A percentile compares a stretch with the other conserved stretches of the same genome.
Conservation (phyloP, 2,797 vertebrate species). For the Threskiornis aethiopicus region DNA sequence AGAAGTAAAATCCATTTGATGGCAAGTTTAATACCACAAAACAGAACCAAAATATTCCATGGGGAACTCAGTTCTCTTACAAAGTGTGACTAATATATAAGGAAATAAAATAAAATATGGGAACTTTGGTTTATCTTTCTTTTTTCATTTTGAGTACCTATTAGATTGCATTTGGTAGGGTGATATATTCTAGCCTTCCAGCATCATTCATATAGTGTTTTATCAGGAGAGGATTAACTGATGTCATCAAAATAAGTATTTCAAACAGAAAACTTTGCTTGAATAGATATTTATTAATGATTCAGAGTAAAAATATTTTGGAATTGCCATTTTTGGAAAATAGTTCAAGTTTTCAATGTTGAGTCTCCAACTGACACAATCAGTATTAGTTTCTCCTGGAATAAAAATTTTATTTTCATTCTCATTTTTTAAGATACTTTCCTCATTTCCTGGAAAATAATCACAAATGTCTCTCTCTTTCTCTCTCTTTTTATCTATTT, state of each 20-base stretch:
- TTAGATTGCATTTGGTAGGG: not conserved
- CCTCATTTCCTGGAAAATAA: not conserved
- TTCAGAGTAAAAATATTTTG: not conserved
- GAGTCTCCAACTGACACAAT: not conserved
- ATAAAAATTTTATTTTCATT: not conserved
- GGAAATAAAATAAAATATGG: not conserved
- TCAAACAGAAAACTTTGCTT: not conserved
- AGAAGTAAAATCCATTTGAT: not conserved
- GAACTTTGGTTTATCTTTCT: not conserved
- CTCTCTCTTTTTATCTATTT: not conserved
- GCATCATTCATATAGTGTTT: not conserved
- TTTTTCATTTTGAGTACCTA: not conserved
- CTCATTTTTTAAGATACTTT: not conserved
- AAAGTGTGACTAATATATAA: not conserved
- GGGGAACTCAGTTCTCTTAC: not conserved
- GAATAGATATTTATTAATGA: not conserved
- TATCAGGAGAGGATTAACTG: not conserved
- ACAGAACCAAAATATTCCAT: not conserved
- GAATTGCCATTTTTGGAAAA: not conserved
- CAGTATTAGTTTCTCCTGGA: not conserved
- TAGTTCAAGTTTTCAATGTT: not conserved
- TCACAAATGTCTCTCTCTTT: not conserved
- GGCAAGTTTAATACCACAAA: not conserved
- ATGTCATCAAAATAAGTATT: not conserved
- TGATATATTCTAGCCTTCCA: not conserved